Conservation (phyloP, 2,113 vertebrate species). For the Pseudopodoces humilis region DNA sequence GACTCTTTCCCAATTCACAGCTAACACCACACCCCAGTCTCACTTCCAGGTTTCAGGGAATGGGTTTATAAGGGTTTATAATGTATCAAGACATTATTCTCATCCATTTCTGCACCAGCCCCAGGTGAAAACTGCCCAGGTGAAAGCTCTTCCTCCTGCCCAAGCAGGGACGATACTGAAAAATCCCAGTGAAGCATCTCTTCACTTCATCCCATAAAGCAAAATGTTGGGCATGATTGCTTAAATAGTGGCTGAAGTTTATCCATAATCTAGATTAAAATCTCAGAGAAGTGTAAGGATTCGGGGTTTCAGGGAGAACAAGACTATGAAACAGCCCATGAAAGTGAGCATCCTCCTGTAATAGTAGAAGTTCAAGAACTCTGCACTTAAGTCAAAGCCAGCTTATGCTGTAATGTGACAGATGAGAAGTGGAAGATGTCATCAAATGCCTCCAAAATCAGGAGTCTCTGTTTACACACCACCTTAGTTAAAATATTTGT, state of each 20-base stretch:
- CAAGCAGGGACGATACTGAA: not conserved
- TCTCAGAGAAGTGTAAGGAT: not conserved
- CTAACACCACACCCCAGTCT: not conserved
- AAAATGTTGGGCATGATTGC: not conserved
- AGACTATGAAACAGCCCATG: not conserved
- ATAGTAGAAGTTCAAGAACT: not conserved
- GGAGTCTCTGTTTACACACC: conserved; percentile 8
- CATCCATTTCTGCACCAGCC: not conserved
- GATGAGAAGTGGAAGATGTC: conserved; percentile 8
- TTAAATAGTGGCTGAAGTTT: not conserved
- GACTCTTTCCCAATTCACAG: not conserved
- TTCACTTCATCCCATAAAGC: not conserved
- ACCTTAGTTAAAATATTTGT: not conserved
- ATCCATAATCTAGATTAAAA: not conserved
- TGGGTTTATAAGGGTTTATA: not conserved
- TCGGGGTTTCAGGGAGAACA: not conserved
- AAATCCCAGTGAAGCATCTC: not conserved
- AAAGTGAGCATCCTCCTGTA: not conserved
- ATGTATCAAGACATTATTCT: not conserved
- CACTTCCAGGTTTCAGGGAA: not conserved
- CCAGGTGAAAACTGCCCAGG: not conserved
- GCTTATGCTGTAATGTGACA: not conserved
- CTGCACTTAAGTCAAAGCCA: not conserved
- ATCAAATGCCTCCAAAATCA: conserved; percentile 28
- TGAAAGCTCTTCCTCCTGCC: not conserved